Percentiles rank a stretch among this genome's conserved stretches.
Conservation (phyloP, 2,113 vertebrate genomes). For the Leptosomus discolor region DNA sequence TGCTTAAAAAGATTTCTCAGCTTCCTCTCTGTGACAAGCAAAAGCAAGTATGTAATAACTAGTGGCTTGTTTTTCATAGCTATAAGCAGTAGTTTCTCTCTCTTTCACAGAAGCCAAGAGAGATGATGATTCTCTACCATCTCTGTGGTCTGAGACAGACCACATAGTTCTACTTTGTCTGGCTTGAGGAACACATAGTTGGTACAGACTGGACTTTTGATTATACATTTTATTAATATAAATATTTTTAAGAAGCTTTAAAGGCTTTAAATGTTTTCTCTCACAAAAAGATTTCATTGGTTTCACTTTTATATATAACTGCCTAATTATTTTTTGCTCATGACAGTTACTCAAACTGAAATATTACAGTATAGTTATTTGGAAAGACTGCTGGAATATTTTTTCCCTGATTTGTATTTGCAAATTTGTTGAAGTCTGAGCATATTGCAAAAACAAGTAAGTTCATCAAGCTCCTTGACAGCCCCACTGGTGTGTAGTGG, state of each 20-base stretch:
- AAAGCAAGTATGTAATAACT: background rate
- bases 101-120: background rate
- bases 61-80: background rate
- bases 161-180: background rate
- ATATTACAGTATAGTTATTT: background rate
- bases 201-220: background rate
- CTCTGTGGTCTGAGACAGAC: too few relatives aligned
- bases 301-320: background rate
- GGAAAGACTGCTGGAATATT: background rate
- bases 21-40: background rate
- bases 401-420: background rate
- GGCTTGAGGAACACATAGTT: background rate
- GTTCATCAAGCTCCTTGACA: background rate
- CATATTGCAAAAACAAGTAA: background rate
- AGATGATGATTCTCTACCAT: background rate
- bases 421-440: background rate
- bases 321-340: background rate
- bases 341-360: background rate
- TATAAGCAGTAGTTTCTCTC: background rate
- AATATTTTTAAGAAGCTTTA: background rate
- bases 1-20: background rate
- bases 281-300: background rate
- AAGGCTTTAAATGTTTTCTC: background rate
- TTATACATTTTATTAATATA: background rate
- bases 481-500: background rate